Conservation (phyloP, 2,797 vertebrate species). For the Argya squamiceps region DNA sequence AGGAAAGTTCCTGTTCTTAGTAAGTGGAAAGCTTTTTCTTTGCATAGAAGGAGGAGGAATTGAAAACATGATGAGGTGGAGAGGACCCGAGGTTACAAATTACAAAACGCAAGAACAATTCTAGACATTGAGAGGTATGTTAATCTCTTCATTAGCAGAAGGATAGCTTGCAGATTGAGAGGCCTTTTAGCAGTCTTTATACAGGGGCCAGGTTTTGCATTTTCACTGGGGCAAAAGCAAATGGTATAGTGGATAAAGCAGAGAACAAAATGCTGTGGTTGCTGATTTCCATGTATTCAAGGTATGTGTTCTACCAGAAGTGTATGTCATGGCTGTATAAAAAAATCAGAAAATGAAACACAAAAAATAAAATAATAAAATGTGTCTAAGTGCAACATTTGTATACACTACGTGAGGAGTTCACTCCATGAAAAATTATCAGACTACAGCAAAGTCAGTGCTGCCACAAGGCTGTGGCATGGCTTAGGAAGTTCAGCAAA, state of each 20-base stretch:
- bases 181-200: not conserved
- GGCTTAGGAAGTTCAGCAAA: not conserved
- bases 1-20: constrained; percentile 9
- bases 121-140: not conserved
- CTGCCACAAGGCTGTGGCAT: not conserved
- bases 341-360: not conserved
- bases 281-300: not conserved
- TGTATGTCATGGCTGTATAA: not conserved
- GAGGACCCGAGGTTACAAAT: not conserved
- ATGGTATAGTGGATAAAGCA: not conserved
- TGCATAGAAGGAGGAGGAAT: not conserved
- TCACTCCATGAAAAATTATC: not conserved
- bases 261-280: not conserved
- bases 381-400: not conserved
- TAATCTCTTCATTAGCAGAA: constrained; percentile 27
- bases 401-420: rapidly evolving
- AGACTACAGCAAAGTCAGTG: not conserved
- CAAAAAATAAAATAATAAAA: not conserved
- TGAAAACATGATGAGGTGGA: not conserved
- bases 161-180: not conserved
- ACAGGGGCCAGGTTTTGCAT: not conserved
- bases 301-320: not conserved
- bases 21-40: not conserved
- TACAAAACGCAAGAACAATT: not conserved
- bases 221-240: not conserved